phyloP scores from a whole-genome alignment of 2,888 invertebrate genomes.

The Calephelis perditalis region DNA sequence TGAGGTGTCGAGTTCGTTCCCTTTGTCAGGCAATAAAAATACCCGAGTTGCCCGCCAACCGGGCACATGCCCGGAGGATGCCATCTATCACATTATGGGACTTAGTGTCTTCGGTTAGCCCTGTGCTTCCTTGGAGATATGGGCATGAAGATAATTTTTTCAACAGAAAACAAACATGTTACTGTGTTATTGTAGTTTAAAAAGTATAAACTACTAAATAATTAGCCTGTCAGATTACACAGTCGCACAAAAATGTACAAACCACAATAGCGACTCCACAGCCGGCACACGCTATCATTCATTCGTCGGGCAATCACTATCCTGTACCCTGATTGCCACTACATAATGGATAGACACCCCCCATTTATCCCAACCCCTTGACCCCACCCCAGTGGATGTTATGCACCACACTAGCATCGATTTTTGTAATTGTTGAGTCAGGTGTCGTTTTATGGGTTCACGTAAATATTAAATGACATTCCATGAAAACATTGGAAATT shows the following conservation, averaged over 20 bases:
- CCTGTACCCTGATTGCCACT: constrained; percentile 68
- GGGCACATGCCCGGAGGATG: too few species aligned
- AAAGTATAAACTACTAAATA: too few species aligned
- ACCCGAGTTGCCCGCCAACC: too few species aligned
- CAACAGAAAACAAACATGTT: too few species aligned
- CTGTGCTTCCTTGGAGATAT: too few species aligned
- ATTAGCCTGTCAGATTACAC: too few species aligned
- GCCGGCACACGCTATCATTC: constrained; percentile 36
- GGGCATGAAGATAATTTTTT: too few species aligned
- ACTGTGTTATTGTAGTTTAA: too few species aligned
- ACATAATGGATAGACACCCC: constrained; percentile 62
- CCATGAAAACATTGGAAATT: neutral
- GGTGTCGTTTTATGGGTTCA: constrained; percentile 11
- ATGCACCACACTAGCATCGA: constrained; percentile 18
- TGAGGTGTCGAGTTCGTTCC: too few species aligned
- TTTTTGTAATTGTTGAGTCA: constrained; percentile 21
- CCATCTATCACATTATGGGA: too few species aligned
- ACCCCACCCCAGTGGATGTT: constrained; percentile 19
- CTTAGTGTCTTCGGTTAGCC: too few species aligned
- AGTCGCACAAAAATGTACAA: neutral
- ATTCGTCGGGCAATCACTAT: constrained; percentile 50
- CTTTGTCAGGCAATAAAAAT: too few species aligned
- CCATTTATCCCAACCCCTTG: constrained; percentile 18
- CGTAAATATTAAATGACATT: neutral
- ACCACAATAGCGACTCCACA: constrained; percentile 23